Percentiles rank a stretch among this genome's conserved stretches.
phyloP scores from a whole-genome alignment of 1,140 invertebrate genomes.

The Manduca sexta region DNA sequence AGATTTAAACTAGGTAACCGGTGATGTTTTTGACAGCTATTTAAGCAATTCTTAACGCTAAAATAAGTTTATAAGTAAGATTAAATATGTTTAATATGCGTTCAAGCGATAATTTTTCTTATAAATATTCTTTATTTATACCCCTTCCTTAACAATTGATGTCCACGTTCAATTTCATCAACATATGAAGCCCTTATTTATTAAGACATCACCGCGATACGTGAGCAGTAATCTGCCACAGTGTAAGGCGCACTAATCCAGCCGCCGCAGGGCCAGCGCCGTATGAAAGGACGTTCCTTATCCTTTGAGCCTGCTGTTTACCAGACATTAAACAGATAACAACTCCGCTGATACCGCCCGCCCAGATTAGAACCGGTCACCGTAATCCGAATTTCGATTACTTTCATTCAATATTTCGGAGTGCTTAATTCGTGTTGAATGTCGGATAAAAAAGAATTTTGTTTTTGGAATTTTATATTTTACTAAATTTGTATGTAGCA shows the following conservation, averaged over 20 bases:
- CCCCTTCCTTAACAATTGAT: no score
- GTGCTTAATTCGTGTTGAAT: conserved; percentile 35
- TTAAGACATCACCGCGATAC: conserved; percentile 16
- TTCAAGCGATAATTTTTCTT: no score
- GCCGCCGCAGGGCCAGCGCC: conserved; percentile 55
- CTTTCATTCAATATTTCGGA: conserved; percentile 67
- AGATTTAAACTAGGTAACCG: no score
- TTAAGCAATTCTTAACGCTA: no score
- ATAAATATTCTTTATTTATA: no score
- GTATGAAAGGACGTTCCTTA: conserved; percentile 68
- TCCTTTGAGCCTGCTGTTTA: conserved; percentile 74
- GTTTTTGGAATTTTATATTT: conserved; percentile 12
- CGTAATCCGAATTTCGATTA: conserved; percentile 71
- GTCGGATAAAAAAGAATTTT: no score
- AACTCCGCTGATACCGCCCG: conserved; percentile 67
- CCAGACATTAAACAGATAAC: conserved; percentile 75
- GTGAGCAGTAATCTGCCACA: conserved; percentile 51
- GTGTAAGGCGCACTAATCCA: conserved; percentile 50
- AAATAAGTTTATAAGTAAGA: no score
- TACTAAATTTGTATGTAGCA: background rate
- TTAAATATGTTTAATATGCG: no score
- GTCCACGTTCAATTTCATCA: no score
- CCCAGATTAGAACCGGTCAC: conserved; percentile 59
- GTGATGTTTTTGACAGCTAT: no score
- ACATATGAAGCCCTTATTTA: no score